Evolutionary conservation across 2,113 vertebrate genomes (phyloP).

Genomic region (Cathartes aura): DNA sequence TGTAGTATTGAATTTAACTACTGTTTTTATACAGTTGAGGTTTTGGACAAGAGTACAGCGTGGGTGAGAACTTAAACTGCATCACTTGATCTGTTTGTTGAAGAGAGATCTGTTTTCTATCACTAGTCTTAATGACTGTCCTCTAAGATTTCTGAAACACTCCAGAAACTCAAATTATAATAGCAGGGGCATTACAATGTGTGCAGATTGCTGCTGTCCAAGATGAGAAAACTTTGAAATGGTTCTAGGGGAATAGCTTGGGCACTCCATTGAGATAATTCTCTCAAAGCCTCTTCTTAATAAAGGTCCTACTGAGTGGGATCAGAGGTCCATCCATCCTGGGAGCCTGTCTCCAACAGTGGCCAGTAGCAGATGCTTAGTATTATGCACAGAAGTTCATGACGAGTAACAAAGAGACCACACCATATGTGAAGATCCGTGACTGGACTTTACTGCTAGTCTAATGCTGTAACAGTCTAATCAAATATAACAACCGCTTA

Average conservation of each 20-base stretch:
- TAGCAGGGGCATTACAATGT: neutral
- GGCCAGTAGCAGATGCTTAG: neutral
- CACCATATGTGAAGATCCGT: neutral
- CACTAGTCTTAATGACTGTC: neutral
- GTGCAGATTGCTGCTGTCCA: neutral
- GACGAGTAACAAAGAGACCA: neutral
- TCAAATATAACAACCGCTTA: neutral
- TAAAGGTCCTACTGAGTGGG: neutral
- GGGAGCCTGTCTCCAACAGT: neutral
- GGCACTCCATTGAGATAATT: neutral
- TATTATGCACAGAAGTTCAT: neutral
- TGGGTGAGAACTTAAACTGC: neutral
- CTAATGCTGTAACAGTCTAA: neutral
- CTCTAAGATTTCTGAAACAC: neutral
- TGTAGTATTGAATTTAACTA: neutral
- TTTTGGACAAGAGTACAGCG: neutral
- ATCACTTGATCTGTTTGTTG: neutral
- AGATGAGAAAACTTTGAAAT: neutral
- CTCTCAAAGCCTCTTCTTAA: neutral
- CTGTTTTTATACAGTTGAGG: neutral
- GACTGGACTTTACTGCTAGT: neutral
- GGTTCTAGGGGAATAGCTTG: neutral
- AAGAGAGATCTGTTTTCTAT: neutral
- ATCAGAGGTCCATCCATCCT: neutral
- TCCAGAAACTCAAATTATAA: conserved; percentile 11